Conservation (phyloP, 2,888 invertebrate genomes). For the Aricia artaxerxes region DNA sequence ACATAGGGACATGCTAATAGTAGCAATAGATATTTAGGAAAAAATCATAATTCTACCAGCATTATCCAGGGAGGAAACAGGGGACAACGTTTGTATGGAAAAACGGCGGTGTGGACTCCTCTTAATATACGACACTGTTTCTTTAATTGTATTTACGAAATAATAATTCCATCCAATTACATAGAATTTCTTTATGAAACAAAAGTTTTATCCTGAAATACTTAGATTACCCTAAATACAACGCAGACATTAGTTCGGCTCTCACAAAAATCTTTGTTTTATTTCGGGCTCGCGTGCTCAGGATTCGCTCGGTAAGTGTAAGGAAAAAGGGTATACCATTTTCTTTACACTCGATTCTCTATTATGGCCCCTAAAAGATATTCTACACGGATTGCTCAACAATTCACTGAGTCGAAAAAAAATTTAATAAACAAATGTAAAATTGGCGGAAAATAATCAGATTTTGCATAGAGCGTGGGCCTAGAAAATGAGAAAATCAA, state of each 20-base stretch:
- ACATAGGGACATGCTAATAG: too few relatives aligned
- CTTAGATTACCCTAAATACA: background rate
- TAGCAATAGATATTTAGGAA: too few relatives aligned
- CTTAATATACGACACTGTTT: too few relatives aligned
- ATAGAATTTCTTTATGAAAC: background rate
- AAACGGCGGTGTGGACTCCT: too few relatives aligned
- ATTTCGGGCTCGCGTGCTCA: slow-evolving; percentile 25
- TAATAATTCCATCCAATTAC: background rate
- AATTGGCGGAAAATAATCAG: slow-evolving; percentile 1
- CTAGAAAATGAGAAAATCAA: background rate
- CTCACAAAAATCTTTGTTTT: slow-evolving; percentile 25
- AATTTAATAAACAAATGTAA: background rate
- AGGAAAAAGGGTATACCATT: slow-evolving; percentile 28
- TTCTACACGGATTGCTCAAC: slow-evolving; percentile 21
- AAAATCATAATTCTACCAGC: too few relatives aligned
- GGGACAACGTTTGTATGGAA: too few relatives aligned
- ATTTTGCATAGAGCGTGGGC: background rate
- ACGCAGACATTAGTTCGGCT: slow-evolving; percentile 16
- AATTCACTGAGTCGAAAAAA: slow-evolving; percentile 22
- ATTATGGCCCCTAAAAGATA: slow-evolving; percentile 27
- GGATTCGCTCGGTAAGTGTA: slow-evolving; percentile 26
- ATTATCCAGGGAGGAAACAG: too few relatives aligned
- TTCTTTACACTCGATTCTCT: slow-evolving; percentile 28
- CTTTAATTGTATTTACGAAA: too few relatives aligned
- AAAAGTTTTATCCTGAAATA: background rate